These are phyloP conservation scores for Lysandra bellargus DNA, from an alignment of 2,888 invertebrate genomes.

Conservation along the genomic window DNA sequence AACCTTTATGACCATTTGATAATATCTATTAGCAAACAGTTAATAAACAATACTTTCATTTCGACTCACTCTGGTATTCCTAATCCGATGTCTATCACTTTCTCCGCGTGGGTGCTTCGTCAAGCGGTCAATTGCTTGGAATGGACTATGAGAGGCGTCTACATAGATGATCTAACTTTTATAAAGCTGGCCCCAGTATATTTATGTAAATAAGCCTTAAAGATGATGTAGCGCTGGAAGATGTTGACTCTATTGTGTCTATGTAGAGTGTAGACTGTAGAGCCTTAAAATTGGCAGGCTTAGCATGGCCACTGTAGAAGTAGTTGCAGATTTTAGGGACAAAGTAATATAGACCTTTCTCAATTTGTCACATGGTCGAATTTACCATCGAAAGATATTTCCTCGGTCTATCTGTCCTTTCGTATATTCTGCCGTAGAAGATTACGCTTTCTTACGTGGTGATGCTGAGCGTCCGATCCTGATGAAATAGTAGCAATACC, in stretches of 20 bases:
- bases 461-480: no score
- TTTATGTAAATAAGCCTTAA: no score
- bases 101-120: slow-evolving; percentile 36
- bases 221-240: no score
- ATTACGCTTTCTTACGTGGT: no score
- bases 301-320: no score
- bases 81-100: slow-evolving; percentile 34
- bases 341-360: background rate
- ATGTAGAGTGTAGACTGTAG: no score
- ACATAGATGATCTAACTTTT: background rate
- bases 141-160: background rate
- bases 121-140: slow-evolving; percentile 29
- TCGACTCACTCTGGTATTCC: slow-evolving; percentile 24
- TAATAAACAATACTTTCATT: slow-evolving; percentile 29
- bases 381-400: background rate
- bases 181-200: no score
- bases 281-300: no score
- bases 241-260: no score
- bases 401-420: background rate
- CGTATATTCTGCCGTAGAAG: no score
- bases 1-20: slow-evolving; percentile 1
- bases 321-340: background rate
- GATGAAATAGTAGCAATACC: no score
- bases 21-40: slow-evolving; percentile 14
- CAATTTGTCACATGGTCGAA: background rate